These are phyloP conservation scores for Ephestia elutella DNA, from an alignment of 1,140 invertebrate species.

Conservation along the genomic window DNA sequence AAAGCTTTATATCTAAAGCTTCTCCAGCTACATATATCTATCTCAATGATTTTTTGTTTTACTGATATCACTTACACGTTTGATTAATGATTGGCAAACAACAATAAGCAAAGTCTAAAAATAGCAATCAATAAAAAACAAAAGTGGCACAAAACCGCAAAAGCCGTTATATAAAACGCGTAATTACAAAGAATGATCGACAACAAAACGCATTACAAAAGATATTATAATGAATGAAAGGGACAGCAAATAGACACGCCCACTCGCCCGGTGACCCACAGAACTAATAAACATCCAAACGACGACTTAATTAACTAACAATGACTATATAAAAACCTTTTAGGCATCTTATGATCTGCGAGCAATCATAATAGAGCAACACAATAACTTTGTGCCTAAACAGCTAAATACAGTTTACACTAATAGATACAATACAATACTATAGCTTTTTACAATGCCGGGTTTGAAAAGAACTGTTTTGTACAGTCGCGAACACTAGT, in stretches of 20 bases:
- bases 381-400: conserved; percentile 17
- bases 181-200: conserved; percentile 21
- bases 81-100: too few relatives aligned
- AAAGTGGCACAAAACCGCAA: conserved; percentile 8
- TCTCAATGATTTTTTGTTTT: too few relatives aligned
- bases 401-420: conserved; percentile 31
- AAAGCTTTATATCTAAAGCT: too few relatives aligned
- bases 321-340: conserved; percentile 57
- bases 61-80: too few relatives aligned
- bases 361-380: conserved; percentile 35
- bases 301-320: conserved; percentile 59
- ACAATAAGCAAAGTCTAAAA: not conserved
- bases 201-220: conserved; percentile 19
- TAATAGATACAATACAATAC: conserved; percentile 50
- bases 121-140: conserved; percentile 14
- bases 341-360: conserved; percentile 45
- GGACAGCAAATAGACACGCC: conserved; percentile 39
- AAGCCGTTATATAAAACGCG: conserved; percentile 17
- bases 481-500: conserved; percentile 49
- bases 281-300: conserved; percentile 49
- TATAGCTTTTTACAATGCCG: conserved; percentile 49
- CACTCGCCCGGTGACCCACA: conserved; percentile 51
- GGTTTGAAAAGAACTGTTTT: conserved; percentile 49
- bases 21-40: too few relatives aligned
- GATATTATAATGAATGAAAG: conserved; percentile 29